Conservation (phyloP, 1,140 invertebrate species). For the Antheraea pernyi region DNA sequence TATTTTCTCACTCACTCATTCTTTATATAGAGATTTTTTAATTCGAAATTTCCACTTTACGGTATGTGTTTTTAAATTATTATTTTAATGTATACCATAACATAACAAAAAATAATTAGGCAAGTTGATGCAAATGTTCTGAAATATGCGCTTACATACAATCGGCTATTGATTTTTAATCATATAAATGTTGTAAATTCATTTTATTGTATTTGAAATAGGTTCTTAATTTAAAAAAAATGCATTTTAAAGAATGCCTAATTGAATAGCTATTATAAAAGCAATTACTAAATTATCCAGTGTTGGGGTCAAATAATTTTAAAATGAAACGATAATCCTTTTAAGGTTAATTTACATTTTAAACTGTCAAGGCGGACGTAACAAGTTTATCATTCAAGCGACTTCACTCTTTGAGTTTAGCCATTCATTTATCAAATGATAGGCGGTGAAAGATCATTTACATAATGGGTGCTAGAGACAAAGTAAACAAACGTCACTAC, state of each 20-base stretch:
- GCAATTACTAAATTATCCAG: background rate
- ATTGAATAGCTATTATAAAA: background rate
- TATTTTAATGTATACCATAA: too few relatives aligned
- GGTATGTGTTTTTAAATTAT: too few relatives aligned
- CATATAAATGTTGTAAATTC: background rate
- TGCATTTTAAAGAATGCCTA: too few relatives aligned
- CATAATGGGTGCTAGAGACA: constrained; percentile 4
- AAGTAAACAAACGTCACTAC: constrained; percentile 8
- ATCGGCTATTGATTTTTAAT: too few relatives aligned
- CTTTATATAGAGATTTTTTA: too few relatives aligned
- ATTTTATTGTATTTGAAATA: too few relatives aligned
- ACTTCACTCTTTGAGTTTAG: background rate
- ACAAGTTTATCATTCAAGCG: constrained; percentile 1
- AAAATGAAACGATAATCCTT: background rate
- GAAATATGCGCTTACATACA: too few relatives aligned
- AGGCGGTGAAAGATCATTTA: constrained; percentile 5
- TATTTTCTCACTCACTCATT: too few relatives aligned
- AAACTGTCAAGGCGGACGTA: background rate
- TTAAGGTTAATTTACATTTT: constrained; percentile 3
- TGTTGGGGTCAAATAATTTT: background rate
- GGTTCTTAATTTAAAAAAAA: too few relatives aligned
- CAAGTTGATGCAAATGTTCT: too few relatives aligned
- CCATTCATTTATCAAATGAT: constrained; percentile 6
- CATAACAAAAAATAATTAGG: too few relatives aligned
- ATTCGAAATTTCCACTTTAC: too few relatives aligned